Evolutionary conservation across 2,888 invertebrate species (phyloP).

Genomic region (Standfussiana lucernea): DNA sequence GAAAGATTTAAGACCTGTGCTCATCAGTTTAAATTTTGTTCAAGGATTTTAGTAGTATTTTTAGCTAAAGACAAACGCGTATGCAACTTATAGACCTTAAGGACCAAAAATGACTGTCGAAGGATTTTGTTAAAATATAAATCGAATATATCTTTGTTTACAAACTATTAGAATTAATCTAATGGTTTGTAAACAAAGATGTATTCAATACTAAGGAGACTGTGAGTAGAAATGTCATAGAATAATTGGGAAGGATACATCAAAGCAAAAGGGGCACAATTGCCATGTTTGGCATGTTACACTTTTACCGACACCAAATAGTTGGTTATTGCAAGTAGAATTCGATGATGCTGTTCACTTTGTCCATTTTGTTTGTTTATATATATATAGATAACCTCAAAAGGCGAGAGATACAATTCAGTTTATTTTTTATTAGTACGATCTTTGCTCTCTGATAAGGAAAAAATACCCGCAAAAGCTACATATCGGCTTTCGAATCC

Average conservation of each 20-base stretch:
- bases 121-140: not conserved
- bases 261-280: not conserved
- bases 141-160: too few species aligned
- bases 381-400: not conserved
- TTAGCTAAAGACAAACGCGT: not conserved
- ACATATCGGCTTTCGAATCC: not conserved
- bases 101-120: not conserved
- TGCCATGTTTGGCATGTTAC: not conserved
- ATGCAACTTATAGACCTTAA: too few species aligned
- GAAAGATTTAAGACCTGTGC: not conserved
- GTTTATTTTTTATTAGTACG: not conserved
- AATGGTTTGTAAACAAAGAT: not conserved
- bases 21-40: not conserved
- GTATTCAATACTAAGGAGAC: not conserved
- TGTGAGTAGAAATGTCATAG: not conserved
- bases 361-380: too few species aligned
- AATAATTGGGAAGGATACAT: not conserved
- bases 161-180: too few species aligned
- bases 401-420: not conserved
- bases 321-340: constrained; percentile 1
- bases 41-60: not conserved
- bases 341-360: not conserved
- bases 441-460: not conserved
- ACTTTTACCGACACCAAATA: not conserved
- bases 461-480: not conserved